Percentiles rank a stretch among this genome's conserved stretches.
These are phyloP conservation scores for Parotocinclus haroldoi DNA, from an alignment of 2,797 vertebrate species.

Conservation along the genomic window DNA sequence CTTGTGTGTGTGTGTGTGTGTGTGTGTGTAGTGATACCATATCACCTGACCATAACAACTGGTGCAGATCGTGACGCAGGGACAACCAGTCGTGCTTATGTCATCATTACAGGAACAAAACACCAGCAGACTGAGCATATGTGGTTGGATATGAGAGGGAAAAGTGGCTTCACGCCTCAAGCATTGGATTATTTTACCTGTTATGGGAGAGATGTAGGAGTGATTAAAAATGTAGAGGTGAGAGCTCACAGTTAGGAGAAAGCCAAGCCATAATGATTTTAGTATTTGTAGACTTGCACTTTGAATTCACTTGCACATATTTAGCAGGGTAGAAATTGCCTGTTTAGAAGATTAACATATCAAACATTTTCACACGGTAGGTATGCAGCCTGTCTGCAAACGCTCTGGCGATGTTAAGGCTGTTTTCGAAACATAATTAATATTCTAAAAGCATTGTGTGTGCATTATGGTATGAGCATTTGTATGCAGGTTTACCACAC, in stretches of 20 bases:
- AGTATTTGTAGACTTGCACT: too few relatives aligned
- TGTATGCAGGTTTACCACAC: too few relatives aligned
- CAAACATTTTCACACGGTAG: too few relatives aligned
- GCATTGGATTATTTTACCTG: slow-evolving; percentile 86
- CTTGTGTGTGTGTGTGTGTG: background rate
- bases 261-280: too few relatives aligned
- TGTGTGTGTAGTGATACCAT: slow-evolving; percentile 82
- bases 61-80: slow-evolving; percentile 81
- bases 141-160: slow-evolving; percentile 85
- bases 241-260: background rate
- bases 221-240: slow-evolving; percentile 95
- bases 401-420: too few relatives aligned
- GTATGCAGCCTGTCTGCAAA: too few relatives aligned
- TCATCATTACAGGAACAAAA: slow-evolving; percentile 82
- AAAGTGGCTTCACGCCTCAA: slow-evolving; percentile 77
- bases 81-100: slow-evolving; percentile 85
- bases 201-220: slow-evolving; percentile 81
- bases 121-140: slow-evolving; percentile 76
- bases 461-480: too few relatives aligned
- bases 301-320: too few relatives aligned
- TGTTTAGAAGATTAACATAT: too few relatives aligned
- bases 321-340: too few relatives aligned
- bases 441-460: too few relatives aligned
- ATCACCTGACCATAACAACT: slow-evolving; percentile 83
- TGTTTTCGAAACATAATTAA: too few relatives aligned